Evolutionary conservation across 2,888 invertebrate species (phyloP).

Genomic region (Pachycephus smyrnensis): DNA sequence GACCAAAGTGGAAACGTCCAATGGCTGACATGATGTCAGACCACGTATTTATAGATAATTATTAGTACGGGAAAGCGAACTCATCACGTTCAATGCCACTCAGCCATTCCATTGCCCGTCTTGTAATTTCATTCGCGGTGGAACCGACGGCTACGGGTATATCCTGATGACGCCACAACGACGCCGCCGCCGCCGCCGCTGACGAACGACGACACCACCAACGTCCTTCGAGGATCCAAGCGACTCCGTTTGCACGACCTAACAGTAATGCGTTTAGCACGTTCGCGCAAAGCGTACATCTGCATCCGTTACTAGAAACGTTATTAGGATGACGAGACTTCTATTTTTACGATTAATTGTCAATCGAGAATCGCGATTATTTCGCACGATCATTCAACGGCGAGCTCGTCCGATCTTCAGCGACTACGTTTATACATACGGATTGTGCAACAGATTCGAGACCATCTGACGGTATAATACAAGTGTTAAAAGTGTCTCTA

Average conservation of each 20-base stretch:
- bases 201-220: not conserved
- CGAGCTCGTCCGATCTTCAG: not conserved
- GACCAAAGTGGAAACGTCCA: conserved; percentile 1
- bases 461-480: not conserved
- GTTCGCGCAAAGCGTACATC: conserved; percentile 20
- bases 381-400: not conserved
- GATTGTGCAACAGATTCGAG: not conserved
- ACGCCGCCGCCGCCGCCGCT: not conserved
- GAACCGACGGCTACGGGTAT: conserved; percentile 24
- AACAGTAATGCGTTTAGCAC: conserved; percentile 31
- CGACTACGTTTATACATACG: not conserved
- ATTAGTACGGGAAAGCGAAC: conserved; percentile 31
- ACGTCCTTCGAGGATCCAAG: conserved; percentile 42
- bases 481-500: not conserved
- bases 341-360: conserved; percentile 28
- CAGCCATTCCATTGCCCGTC: conserved; percentile 27
- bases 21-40: conserved; percentile 1
- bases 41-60: conserved; percentile 39
- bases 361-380: not conserved
- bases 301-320: conserved; percentile 22
- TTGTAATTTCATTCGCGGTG: conserved; percentile 52
- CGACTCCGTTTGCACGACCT: conserved; percentile 25
- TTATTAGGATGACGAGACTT: conserved; percentile 23
- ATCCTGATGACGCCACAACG: conserved; percentile 43
- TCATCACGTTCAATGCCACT: conserved; percentile 35